Base-by-base conservation (phyloP, 2,888 invertebrate species). In the Ochlodes sylvanus region DNA sequence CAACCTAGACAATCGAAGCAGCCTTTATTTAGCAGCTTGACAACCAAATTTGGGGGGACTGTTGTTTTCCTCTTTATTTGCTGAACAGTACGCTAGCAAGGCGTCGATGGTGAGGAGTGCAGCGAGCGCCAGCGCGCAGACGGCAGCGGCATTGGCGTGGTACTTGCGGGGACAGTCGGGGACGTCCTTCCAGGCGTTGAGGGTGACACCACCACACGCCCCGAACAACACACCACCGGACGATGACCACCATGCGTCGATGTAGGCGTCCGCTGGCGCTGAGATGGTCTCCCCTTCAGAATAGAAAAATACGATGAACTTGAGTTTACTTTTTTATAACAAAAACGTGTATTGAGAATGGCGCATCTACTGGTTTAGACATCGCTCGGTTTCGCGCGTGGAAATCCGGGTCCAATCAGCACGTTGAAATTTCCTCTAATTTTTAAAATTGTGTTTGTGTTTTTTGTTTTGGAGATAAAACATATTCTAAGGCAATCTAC, bases 201-300 rank as follows among this genome's bases (percentile, higher is more conserved):
- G 72, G 0, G 88, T 88, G n/a, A 88, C 73, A 0, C 79, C 84
- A 1, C 88, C 92, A 69, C 89, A 86, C 0, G 84, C 79, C 0
- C 80, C 92, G 75, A 84, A 91, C 21, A 92, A 72, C 9, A 76
- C 74, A 7, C 82, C 84, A n/a, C 91, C 92, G 7, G 77, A 73
- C 2, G 85, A 85, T 0, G 90, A 89, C 92, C 92, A 93, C 90
- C 90, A 91, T 63, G 88, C 87, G 74, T 89, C 90, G n/a, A 92
- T 78, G 76, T 90, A 92, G 50, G 89, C 84, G 74, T 92, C 92
- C 60, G 92, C 86, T 68, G 87, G 82, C 71, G 88, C 88, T 55
- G 91, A 90, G 65, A 93, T 86, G 68, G 83, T 79, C 77, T 92
- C 92, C 44, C 89, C 92, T 92, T 7, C 72, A 38, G 15, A 63